Evolutionary conservation across 2,797 vertebrate genomes (phyloP).

Genomic region (Melanotaenia nigrans): DNA sequence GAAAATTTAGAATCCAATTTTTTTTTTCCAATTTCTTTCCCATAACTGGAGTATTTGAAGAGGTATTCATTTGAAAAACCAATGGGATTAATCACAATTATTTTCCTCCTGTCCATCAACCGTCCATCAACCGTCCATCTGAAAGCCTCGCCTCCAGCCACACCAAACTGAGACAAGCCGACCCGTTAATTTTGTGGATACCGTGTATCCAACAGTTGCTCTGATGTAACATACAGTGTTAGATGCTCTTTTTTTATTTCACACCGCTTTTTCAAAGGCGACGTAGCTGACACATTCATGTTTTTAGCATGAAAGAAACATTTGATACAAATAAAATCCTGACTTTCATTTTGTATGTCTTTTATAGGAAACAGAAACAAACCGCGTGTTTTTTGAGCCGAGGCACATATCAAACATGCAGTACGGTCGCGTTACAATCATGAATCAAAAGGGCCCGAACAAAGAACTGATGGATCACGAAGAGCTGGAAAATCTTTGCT

Average conservation of each 20-base stretch:
- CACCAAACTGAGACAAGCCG: constrained; percentile 79
- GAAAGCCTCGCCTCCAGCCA: constrained; percentile 50
- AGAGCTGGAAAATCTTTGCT: constrained; percentile 24
- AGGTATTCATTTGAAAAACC: too few relatives aligned
- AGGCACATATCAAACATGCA: constrained; percentile 43
- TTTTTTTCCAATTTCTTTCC: not conserved
- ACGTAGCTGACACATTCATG: constrained; percentile 83
- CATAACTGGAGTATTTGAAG: not conserved
- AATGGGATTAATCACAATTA: not conserved
- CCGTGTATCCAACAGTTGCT: constrained; percentile 92
- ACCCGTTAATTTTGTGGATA: constrained; percentile 90
- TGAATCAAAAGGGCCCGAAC: constrained; percentile 37
- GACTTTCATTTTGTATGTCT: constrained; percentile 92
- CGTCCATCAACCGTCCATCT: constrained; percentile 9
- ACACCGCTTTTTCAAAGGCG: constrained; percentile 86
- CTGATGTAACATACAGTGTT: constrained; percentile 86
- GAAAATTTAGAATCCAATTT: not conserved
- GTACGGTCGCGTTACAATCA: constrained; percentile 44
- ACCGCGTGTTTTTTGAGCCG: constrained; percentile 45
- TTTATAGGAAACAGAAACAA: constrained; percentile 68
- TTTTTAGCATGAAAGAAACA: constrained; percentile 88
- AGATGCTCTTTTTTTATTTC: constrained; percentile 89
- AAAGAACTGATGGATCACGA: constrained; percentile 37
- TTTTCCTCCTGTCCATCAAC: not conserved
- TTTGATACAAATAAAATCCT: constrained; percentile 92